Conservation (phyloP, 2,888 invertebrate species). For the Leptura quadrifasciata region DNA sequence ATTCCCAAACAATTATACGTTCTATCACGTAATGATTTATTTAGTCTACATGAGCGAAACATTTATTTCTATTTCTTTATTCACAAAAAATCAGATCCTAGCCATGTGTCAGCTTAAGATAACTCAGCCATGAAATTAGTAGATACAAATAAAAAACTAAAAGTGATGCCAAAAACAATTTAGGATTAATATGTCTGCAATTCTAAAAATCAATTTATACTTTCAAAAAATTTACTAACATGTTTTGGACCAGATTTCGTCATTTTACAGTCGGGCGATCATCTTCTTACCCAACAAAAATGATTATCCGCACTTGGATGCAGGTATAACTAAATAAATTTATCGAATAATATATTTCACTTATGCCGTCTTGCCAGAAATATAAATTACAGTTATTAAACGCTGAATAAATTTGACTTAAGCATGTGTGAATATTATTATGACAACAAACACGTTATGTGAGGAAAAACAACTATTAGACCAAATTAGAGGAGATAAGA, state of each 20-base stretch:
- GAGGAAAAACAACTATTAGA: conserved; percentile 5
- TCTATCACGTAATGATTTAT: no score
- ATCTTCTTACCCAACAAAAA: not conserved
- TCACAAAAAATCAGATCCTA: not conserved
- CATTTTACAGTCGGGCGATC: not conserved
- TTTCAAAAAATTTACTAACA: not conserved
- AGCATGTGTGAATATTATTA: conserved; percentile 19
- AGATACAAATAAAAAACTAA: no score
- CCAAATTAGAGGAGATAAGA: not conserved
- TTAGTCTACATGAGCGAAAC: no score
- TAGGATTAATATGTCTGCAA: not conserved
- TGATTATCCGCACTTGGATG: not conserved
- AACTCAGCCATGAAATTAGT: not conserved
- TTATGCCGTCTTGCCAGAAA: not conserved
- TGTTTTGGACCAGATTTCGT: no score
- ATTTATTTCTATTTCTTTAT: no score
- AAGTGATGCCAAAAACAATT: not conserved
- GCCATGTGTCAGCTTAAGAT: not conserved
- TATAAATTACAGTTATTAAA: not conserved
- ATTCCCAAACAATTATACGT: no score
- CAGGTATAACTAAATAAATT: not conserved
- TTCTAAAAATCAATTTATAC: not conserved
- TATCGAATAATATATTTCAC: not conserved
- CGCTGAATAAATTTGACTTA: not conserved
- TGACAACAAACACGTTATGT: not conserved